These are phyloP conservation scores for Artemia sp. DNA, from an alignment of 2,888 invertebrate species.

Conservation along the genomic window DNA sequence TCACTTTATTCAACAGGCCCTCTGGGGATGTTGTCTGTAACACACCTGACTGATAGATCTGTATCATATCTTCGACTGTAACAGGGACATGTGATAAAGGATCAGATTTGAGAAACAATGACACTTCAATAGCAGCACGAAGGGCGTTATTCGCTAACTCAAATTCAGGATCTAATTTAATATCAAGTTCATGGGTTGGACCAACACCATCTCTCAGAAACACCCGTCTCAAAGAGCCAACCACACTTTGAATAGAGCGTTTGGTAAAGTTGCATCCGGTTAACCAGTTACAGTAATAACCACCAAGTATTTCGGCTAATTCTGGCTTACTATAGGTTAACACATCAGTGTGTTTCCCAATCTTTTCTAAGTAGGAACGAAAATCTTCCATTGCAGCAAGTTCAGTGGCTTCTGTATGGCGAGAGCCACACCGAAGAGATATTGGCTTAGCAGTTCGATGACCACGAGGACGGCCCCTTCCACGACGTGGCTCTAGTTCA, in stretches of 20 bases:
- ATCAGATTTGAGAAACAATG: neutral
- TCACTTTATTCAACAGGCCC: neutral
- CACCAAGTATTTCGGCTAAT: neutral
- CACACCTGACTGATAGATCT: slow-evolving; percentile 1
- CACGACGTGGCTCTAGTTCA: neutral
- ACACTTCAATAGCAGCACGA: neutral
- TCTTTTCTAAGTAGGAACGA: neutral
- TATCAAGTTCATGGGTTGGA: neutral
- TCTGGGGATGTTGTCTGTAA: neutral
- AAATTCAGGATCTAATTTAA: neutral
- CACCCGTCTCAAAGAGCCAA: neutral
- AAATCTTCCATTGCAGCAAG: too few relatives aligned
- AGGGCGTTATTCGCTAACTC: slow-evolving; percentile 2
- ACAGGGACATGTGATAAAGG: neutral
- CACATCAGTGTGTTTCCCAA: slow-evolving; percentile 1
- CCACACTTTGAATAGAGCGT: neutral
- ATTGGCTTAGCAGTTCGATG: too few relatives aligned
- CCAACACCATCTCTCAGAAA: neutral
- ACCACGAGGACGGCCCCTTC: neutral
- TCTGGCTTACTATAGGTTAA: neutral
- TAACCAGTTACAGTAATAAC: neutral
- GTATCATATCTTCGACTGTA: neutral
- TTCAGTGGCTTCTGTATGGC: too few relatives aligned
- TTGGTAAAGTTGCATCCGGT: neutral
- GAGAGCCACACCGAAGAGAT: too few relatives aligned